Base-by-base conservation (phyloP, 2,888 invertebrate genomes). In the Standfussiana lucernea region DNA sequence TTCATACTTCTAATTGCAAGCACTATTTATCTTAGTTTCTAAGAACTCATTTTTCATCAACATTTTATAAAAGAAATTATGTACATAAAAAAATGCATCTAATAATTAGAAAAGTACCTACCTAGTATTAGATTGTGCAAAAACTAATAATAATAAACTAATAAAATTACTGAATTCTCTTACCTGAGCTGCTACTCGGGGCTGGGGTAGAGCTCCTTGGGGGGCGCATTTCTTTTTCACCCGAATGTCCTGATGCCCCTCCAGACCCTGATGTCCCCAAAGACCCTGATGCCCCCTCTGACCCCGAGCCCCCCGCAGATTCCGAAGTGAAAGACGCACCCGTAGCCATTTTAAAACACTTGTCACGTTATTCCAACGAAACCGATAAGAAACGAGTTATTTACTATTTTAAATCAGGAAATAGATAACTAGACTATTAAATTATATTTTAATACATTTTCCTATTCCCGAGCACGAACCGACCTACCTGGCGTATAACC, bases 111-210 rank as follows among this genome's bases (percentile, higher is more conserved):
- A 45, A 56, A 1, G 32, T 56, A 69, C 21, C 21, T 28, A 62
- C 32, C 24, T 50, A 75, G 47, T 72, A 75, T 45, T 71, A 59
- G 24, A 56, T 45, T 62, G 50, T 75, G 62, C 73, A 75, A 42
- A 47, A 47, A 61, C 32, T 61, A 72, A 40, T 50, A n/a, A 69
- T 5, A n/a, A 3, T 24, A 24, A 32, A 40, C 28, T 15, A 32
- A 2, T 59, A 2, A 10, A 40, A 6, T 69, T 35, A 35, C 21
- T 10, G n/a, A 15, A 8, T 21, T 64, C 35, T 32, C 61, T 50
- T 73, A 75, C 75, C 73, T 42, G 40, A 11, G 50, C 15, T 47
- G 5, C 24, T n/a, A 13, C 32, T 21, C 21, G 7, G 32, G 1
- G 21, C n/a, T 11, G 75, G 61, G 13, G 32, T 73, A 2, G 6